Conservation (phyloP, 2,113 vertebrate species). For the Nanger granti region DNA sequence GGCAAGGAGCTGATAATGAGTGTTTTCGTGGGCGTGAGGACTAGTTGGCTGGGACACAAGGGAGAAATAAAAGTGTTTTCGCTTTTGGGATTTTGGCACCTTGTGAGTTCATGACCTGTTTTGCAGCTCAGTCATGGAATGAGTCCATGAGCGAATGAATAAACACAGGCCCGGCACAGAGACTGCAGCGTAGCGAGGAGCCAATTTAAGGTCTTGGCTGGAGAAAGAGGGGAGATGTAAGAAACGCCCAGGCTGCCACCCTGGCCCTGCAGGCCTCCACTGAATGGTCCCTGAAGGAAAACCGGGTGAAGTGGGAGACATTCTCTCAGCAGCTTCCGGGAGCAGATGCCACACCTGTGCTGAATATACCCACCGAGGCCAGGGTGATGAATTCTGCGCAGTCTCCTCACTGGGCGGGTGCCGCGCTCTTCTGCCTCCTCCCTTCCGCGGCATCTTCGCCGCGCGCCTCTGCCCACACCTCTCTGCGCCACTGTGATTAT, state of each 20-base stretch:
- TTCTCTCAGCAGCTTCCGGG: no score
- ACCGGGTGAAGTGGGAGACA: accelerated
- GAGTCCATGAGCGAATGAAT: no score
- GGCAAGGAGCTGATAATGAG: neutral
- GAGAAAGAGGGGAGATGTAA: accelerated
- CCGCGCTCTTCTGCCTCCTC: neutral
- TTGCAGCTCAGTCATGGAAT: neutral
- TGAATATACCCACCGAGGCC: accelerated
- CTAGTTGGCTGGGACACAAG: neutral
- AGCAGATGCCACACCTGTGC: accelerated
- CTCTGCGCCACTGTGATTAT: accelerated
- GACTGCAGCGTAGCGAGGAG: accelerated
- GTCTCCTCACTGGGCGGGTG: accelerated
- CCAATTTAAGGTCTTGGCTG: accelerated
- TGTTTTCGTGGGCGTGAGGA: accelerated
- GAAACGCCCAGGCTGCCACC: neutral
- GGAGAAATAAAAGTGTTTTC: neutral
- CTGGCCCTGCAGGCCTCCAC: accelerated
- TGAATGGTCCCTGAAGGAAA: accelerated
- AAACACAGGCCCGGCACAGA: neutral
- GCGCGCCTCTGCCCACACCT: neutral
- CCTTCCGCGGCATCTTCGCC: neutral
- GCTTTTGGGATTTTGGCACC: neutral
- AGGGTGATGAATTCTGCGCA: accelerated
- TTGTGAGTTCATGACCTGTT: neutral